These are phyloP conservation scores for Momotus momota DNA, from an alignment of 2,797 vertebrate species.

Conservation along the genomic window DNA sequence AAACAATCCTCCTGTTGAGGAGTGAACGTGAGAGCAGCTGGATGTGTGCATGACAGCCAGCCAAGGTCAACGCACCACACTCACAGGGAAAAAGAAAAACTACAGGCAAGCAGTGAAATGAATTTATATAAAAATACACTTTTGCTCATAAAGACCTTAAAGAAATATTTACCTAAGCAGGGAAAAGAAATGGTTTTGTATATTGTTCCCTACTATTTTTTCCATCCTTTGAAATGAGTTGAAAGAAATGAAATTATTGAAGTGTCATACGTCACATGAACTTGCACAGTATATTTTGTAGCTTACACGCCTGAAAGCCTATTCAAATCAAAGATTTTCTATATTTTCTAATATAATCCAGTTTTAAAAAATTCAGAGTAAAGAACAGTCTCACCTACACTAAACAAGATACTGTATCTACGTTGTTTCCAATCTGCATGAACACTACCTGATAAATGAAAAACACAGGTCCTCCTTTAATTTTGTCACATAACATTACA, in stretches of 20 bases:
- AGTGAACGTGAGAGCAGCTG: background rate
- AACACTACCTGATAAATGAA: background rate
- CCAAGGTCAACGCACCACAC: background rate
- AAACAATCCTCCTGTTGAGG: background rate
- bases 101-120: background rate
- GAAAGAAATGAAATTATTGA: background rate
- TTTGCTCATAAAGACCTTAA: background rate
- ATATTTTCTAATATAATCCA: background rate
- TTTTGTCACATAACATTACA: background rate
- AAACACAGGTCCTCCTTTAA: background rate
- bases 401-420: background rate
- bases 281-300: background rate
- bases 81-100: too few species aligned
- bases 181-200: background rate
- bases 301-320: background rate
- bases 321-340: background rate
- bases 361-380: background rate
- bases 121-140: background rate
- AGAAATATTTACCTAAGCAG: background rate
- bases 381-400: background rate
- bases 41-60: background rate
- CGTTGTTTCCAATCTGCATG: background rate
- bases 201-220: background rate
- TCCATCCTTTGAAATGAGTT: background rate
- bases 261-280: background rate